Base-by-base conservation (phyloP, 2,113 vertebrate species). In the Struthio camelus region DNA sequence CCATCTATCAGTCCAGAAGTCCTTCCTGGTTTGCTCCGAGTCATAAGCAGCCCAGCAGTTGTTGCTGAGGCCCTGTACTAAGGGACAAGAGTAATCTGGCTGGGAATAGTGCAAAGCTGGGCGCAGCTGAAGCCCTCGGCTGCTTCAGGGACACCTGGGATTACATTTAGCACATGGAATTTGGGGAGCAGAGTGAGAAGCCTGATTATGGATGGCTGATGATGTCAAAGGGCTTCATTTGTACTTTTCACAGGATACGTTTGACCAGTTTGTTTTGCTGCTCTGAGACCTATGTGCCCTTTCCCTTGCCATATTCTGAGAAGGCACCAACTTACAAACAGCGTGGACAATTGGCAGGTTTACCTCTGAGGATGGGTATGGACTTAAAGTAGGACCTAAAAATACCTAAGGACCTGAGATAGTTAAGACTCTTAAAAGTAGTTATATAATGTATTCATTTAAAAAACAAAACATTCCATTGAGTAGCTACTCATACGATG, bases 71-170 rank as follows among this genome's bases (percentile, higher is more conserved):
- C 23, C 67, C 51, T 77, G 28, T 90, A 9, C 51, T 56, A 71
- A 44, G 53, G 32, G 22, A 58, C 19, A 24, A 83, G 85, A 88
- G 36, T 85, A 85, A 85, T 76, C 38, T 1, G 7, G 8, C 42
- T 44, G 56, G 67, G 53, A 95, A 73, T 44, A 89, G 64, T 1
- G 3, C n/a, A 58, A 32, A 78, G 20, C 20, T 38, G 7, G 32
- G 65, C 9, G 9, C 11, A 56, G 51, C 12, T 72, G 64, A 77
- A 38, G 71, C n/a, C 25, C 25, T 18, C 24, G 1, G 6, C 88
- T 56, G 7, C 20, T 73, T 85, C 59, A 70, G 32, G 42, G 53
- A 40, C 0, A 0, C 10, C 13, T 23, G 11, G 19, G 12, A 17
- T 64, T 82, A 9, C 10, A 36, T 48, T 27, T 86, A 17, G 23